Percentiles rank a stretch among this genome's conserved stretches.
Evolutionary conservation across 2,797 vertebrate genomes (phyloP).

Genomic region (Sebastes nivosus): DNA sequence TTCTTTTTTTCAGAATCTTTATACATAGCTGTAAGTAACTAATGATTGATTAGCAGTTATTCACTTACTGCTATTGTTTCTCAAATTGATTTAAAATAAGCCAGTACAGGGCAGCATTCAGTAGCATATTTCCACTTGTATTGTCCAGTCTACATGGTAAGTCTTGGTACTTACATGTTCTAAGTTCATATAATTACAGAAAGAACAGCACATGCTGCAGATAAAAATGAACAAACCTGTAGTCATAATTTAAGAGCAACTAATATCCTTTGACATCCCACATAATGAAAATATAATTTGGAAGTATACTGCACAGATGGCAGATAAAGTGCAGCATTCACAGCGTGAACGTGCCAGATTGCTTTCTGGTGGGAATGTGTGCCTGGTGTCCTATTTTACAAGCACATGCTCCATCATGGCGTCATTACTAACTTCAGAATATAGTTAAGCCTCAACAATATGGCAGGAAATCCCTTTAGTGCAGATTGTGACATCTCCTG

Average conservation of each 20-base stretch:
- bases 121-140: not conserved
- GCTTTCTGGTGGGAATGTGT: constrained; percentile 62
- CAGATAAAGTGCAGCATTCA: constrained; percentile 54
- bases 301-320: constrained; percentile 67
- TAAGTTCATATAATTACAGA: not conserved
- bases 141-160: not conserved
- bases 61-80: not conserved
- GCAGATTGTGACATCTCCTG: constrained; percentile 35
- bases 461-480: constrained; percentile 60
- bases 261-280: constrained; percentile 46
- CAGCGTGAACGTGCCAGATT: constrained; percentile 62
- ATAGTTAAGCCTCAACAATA: constrained; percentile 62
- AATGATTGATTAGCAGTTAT: not conserved
- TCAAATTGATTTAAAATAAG: not conserved
- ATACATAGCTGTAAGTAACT: not conserved
- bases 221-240: constrained; percentile 7
- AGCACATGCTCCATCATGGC: constrained; percentile 66
- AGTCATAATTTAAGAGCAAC: constrained; percentile 21
- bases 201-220: not conserved
- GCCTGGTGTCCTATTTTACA: constrained; percentile 64
- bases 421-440: constrained; percentile 48
- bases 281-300: constrained; percentile 59
- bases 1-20: not conserved
- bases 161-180: not conserved
- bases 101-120: not conserved